Conservation (phyloP, 2,888 invertebrate species). For the Prosopocoilus inquinatus region DNA sequence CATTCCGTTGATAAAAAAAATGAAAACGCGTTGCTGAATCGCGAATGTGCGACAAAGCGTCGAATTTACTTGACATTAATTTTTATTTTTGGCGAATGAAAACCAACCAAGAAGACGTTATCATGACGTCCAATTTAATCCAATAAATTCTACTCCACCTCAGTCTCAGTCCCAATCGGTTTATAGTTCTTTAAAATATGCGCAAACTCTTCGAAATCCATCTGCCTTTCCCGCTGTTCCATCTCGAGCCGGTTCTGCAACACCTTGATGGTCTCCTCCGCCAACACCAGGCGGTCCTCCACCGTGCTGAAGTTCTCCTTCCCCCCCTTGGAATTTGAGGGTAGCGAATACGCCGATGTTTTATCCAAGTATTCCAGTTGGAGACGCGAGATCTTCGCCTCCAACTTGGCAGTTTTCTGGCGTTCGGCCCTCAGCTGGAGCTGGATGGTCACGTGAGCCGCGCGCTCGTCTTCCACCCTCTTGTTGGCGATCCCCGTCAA, state of each 20-base stretch:
- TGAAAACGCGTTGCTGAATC: no score
- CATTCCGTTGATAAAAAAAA: no score
- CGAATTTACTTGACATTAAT: no score
- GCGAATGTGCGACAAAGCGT: no score
- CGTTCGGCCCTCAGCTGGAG: slow-evolving; percentile 50
- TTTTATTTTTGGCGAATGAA: background rate
- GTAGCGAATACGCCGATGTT: slow-evolving; percentile 34
- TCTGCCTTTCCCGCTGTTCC: slow-evolving; percentile 62
- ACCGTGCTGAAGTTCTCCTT: background rate
- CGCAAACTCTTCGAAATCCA: slow-evolving; percentile 56
- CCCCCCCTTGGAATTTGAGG: slow-evolving; percentile 27
- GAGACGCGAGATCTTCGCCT: slow-evolving; percentile 55
- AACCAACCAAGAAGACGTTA: background rate
- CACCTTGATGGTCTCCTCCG: slow-evolving; percentile 65
- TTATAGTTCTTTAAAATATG: slow-evolving; percentile 36
- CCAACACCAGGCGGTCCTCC: slow-evolving; percentile 55
- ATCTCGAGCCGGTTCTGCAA: slow-evolving; percentile 63
- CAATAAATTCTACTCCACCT: slow-evolving; percentile 4
- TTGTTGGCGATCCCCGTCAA: slow-evolving; percentile 58
- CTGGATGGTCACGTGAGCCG: slow-evolving; percentile 43
- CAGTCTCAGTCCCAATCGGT: slow-evolving; percentile 6
- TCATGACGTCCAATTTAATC: background rate
- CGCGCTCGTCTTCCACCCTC: slow-evolving; percentile 58
- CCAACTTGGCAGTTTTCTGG: slow-evolving; percentile 59
- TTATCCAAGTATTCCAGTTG: slow-evolving; percentile 54